phyloP scores from a whole-genome alignment of 1,140 invertebrate genomes.

The Holcopasites calliopsidis region DNA sequence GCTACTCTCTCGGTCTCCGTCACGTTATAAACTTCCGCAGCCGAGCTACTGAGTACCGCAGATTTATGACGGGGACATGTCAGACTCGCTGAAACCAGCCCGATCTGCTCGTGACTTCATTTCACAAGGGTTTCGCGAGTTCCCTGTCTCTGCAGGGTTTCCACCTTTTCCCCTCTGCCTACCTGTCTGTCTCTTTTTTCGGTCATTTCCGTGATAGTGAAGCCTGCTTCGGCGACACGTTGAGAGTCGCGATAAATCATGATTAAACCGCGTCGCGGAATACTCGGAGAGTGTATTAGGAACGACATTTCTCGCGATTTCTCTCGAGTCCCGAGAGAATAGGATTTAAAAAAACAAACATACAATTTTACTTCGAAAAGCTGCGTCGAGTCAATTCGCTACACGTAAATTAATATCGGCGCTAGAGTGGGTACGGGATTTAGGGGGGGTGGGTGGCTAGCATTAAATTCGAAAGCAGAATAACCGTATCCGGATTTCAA shows the following conservation, averaged over 20 bases:
- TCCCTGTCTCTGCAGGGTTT: background rate
- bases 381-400: conserved; percentile 18
- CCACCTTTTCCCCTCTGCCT: background rate
- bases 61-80: conserved; percentile 73
- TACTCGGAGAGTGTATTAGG: background rate
- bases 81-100: conserved; percentile 62
- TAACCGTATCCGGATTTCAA: conserved; percentile 67
- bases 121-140: conserved; percentile 43
- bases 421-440: conserved; percentile 15
- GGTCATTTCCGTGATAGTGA: conserved; percentile 6
- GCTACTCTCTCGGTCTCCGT: conserved; percentile 50
- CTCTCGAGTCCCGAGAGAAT: background rate
- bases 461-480: conserved; percentile 69
- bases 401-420: conserved; percentile 12
- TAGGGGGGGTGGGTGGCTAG: conserved; percentile 22
- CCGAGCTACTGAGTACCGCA: conserved; percentile 62
- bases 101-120: conserved; percentile 66
- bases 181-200: background rate
- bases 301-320: background rate
- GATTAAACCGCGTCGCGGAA: background rate
- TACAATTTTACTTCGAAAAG: too few species aligned
- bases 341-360: too few species aligned
- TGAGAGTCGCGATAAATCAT: background rate
- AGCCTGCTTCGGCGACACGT: background rate
- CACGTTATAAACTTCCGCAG: conserved; percentile 70